Base-by-base conservation (phyloP, 1,140 invertebrate species). In the Drosophila orosa region DNA sequence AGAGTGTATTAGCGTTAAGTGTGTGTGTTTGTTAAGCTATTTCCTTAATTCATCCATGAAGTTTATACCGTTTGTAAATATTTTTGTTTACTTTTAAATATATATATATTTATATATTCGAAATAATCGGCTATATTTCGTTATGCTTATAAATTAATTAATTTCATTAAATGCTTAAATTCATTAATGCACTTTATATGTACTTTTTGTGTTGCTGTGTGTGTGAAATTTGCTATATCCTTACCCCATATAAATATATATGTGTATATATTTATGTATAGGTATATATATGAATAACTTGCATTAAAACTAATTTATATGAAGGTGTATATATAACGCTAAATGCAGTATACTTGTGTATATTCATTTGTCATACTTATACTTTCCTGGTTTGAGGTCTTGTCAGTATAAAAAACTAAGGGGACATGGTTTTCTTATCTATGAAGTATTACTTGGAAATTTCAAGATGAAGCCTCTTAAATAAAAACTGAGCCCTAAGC, bases 111-210 rank as follows among this genome's bases (percentile, higher is more conserved):
- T 63, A 74, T 74, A 67, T 75, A 78, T 71, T 76, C 85, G 75
- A 66, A 74, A 66, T 75, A 62, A 63, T 45, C 67, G 37, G 56
- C 37, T 57, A 48, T 68, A 63, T 62, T 69, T 78, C 52, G 62
- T 58, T 75, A 82, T 71, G 66, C 83, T 86, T 86, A 86, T 83
- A 83, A 87, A 87, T 87, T 86, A 87, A 86, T 82, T 86, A 87
- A 87, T 86, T 87, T 82, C 79, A 76, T 89, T 87, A 83, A 89
- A 89, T 89, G 84, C 84, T 89, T 89, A 89, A 89, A 89, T 84
- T 89, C 84, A 89, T 89, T 89, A 89, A 89, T 89, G 84, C 84
- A 89, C 84, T 89, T 89, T 89, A 89, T 89, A 89, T 89, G 84
- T 89, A 89, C 84, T 89, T 89, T 84, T 89, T 89, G 84, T 80